These are phyloP conservation scores for Thaumetopoea pityocampa DNA, from an alignment of 1,140 invertebrate species.

Conservation along the genomic window DNA sequence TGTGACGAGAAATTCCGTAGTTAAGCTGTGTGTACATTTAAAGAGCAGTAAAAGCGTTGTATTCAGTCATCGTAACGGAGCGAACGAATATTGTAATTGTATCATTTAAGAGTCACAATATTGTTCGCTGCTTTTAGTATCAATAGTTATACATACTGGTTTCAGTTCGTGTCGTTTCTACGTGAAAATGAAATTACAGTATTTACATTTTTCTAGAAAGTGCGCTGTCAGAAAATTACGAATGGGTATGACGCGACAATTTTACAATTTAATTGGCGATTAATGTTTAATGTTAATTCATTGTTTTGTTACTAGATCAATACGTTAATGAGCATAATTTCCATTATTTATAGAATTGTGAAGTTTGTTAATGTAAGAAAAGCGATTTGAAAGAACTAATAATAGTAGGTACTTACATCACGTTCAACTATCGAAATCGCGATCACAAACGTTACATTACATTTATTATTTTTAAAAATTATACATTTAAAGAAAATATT, in stretches of 20 bases:
- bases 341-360: no score
- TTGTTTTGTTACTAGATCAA: conserved; percentile 55
- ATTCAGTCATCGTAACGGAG: conserved; percentile 23
- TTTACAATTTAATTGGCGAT: conserved; percentile 63
- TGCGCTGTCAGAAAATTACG: conserved; percentile 57
- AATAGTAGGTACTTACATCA: conserved; percentile 10
- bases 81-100: conserved; percentile 27
- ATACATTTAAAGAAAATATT: conserved; percentile 27
- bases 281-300: conserved; percentile 44
- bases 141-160: conserved; percentile 47
- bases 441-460: conserved; percentile 61
- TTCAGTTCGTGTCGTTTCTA: conserved; percentile 44
- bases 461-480: conserved; percentile 65
- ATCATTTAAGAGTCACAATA: conserved; percentile 19
- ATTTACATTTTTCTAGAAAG: conserved; percentile 24
- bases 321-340: conserved; percentile 36
- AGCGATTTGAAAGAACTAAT: conserved; percentile 16
- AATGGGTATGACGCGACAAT: conserved; percentile 52
- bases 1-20: conserved; percentile 67
- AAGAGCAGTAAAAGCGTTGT: conserved; percentile 42
- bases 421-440: conserved; percentile 25
- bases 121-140: conserved; percentile 46
- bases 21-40: conserved; percentile 70
- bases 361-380: no score
- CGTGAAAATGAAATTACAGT: conserved; percentile 22